Evolutionary conservation across 2,888 invertebrate species (phyloP).

Genomic region (Drosophila quinaria): DNA sequence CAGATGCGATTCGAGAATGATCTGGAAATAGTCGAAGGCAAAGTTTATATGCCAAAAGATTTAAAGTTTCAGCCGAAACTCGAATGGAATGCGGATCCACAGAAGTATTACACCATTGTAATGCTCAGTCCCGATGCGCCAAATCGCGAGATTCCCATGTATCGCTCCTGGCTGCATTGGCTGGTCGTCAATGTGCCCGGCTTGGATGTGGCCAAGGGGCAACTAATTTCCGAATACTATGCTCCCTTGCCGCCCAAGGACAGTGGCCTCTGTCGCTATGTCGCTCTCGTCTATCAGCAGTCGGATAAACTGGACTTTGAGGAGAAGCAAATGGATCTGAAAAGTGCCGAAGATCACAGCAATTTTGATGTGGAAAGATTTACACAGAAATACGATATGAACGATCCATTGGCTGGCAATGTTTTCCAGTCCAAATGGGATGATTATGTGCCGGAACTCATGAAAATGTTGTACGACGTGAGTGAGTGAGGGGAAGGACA

Average conservation of each 20-base stretch:
- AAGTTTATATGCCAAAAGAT: conserved; percentile 90
- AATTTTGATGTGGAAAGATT: conserved; percentile 80
- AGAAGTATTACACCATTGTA: conserved; percentile 73
- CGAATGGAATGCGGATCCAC: conserved; percentile 70
- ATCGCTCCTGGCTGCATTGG: conserved; percentile 96
- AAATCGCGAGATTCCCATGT: conserved; percentile 91
- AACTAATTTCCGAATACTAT: conserved; percentile 91
- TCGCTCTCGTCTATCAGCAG: conserved; percentile 91
- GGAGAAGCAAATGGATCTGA: conserved; percentile 84
- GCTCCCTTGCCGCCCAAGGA: conserved; percentile 93
- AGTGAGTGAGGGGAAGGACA: conserved; percentile 24
- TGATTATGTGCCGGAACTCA: conserved; percentile 86
- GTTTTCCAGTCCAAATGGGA: conserved; percentile 92
- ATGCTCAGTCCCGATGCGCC: conserved; percentile 94
- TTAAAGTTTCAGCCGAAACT: conserved; percentile 75
- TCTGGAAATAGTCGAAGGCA: conserved; percentile 88
- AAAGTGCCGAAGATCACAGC: conserved; percentile 85
- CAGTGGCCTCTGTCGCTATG: conserved; percentile 91
- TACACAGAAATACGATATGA: conserved; percentile 90
- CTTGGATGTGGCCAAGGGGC: conserved; percentile 89
- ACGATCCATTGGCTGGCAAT: conserved; percentile 91
- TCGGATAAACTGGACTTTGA: conserved; percentile 87
- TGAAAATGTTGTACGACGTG: conserved; percentile 66
- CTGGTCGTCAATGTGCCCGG: conserved; percentile 95
- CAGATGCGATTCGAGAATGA: conserved; percentile 80